phyloP scores from a whole-genome alignment of 1,140 invertebrate genomes.

The Xylocopa sonorina region DNA sequence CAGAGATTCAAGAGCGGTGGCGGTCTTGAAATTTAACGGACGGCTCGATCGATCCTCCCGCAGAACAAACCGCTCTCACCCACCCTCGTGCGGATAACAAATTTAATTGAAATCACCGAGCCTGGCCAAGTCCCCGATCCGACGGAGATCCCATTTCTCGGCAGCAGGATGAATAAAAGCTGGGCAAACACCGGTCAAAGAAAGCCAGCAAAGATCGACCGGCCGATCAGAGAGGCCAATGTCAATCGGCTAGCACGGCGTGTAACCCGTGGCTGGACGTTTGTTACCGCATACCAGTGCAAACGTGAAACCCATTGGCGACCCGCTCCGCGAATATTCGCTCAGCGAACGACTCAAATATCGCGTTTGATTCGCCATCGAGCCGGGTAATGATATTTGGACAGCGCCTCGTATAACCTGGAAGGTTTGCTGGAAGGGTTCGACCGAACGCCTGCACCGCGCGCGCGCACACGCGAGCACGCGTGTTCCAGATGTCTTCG shows the following conservation, averaged over 20 bases:
- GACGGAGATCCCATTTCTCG: too few species aligned
- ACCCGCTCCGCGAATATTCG: constrained; percentile 30
- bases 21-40: too few species aligned
- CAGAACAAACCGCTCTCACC: too few species aligned
- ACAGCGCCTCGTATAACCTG: constrained; percentile 38
- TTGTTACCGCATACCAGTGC: constrained; percentile 14
- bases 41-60: too few species aligned
- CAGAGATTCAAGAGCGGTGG: too few species aligned
- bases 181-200: constrained; percentile 1
- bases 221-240: background rate
- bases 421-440: constrained; percentile 20
- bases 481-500: background rate
- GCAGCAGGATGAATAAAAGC: background rate
- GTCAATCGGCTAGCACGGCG: constrained; percentile 13
- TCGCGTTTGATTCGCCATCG: constrained; percentile 59
- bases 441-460: constrained; percentile 5
- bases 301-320: constrained; percentile 24
- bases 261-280: background rate
- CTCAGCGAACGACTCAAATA: constrained; percentile 36
- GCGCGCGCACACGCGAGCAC: background rate
- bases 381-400: constrained; percentile 61
- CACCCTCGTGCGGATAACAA: background rate
- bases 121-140: background rate
- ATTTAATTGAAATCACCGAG: constrained; percentile 6
- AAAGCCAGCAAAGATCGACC: background rate